Base-by-base conservation (phyloP, 2,797 vertebrate species). In the Pithecia hirsuta region DNA sequence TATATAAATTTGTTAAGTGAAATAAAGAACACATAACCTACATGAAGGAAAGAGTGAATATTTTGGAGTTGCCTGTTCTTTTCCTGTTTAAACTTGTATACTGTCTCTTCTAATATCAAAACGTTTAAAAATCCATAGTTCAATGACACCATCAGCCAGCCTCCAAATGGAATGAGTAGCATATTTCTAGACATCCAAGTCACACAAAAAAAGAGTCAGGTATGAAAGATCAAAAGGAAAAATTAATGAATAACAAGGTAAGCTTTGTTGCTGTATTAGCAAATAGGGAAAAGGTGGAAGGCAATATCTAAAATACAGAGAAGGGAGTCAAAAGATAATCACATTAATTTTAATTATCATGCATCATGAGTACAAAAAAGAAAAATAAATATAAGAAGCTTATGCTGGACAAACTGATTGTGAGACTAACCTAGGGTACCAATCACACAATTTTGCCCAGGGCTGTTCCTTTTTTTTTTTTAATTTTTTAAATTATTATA, bases 1-100 rank as follows among this genome's bases (percentile, higher is more conserved):
- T 96, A 87, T 48, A 81, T 39, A 94, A 81, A 75, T 78, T 41
- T 76, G 30, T 39, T 93, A 72, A 84, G 41, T 70, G 75, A 96
- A 76, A 41, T 79, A 87, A 91, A n/a, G 72, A 86, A 81, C 36
- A 48, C 7, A 81, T 41, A 87, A 76, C 33, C 46, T 75, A 15
- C 46, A 76, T 36, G 57, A 87, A 94, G 15, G 75, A 39, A 52
- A 75, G 90, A 75, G 10, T 67, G 41, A 80, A 12, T 93, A 48
- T 67, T 90, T 86, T 92, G 41, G 48, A 91, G 86, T 80, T 75
- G 46, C 36, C 33, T 96, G 28, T 87, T 76, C 67, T 48, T 80
- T 90, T 39, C n/a, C 44, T 89, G 52, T 72, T 81, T 81, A 33
- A 70, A 72, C 50, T 55, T 89, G 8, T 72, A 80, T 46, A 46